Evolutionary conservation across 2,888 invertebrate species (phyloP).

Genomic region (Plutella xylostella): DNA sequence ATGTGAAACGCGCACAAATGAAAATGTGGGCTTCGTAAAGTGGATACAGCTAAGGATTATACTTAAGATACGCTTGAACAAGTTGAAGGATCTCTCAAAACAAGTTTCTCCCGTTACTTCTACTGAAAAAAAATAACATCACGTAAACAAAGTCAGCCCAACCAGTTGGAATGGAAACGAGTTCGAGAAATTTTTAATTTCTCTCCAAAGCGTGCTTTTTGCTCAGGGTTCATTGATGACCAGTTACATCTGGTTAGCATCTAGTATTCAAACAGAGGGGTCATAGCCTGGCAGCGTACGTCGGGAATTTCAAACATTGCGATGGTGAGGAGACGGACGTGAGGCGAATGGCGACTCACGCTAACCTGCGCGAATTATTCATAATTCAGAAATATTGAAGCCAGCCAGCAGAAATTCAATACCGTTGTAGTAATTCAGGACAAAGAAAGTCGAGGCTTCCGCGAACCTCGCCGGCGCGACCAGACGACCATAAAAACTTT

Average conservation of each 20-base stretch:
- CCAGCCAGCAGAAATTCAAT: conserved; percentile 23
- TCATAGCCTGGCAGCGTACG: too few species aligned
- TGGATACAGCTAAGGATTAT: too few species aligned
- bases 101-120: conserved; percentile 58
- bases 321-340: too few species aligned
- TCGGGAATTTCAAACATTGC: conserved; percentile 46
- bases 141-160: conserved; percentile 29
- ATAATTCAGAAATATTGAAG: conserved; percentile 9
- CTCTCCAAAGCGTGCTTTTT: too few species aligned
- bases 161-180: conserved; percentile 4
- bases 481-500: neutral
- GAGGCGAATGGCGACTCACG: conserved; percentile 57
- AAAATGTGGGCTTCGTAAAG: too few species aligned
- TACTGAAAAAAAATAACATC: conserved; percentile 43
- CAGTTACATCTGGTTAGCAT: too few species aligned
- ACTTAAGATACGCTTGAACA: too few species aligned
- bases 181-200: conserved; percentile 8
- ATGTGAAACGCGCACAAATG: conserved; percentile 9
- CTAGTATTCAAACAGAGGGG: too few species aligned
- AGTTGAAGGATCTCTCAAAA: too few species aligned
- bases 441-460: conserved; percentile 41
- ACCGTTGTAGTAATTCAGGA: conserved; percentile 42
- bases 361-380: too few species aligned
- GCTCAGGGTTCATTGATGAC: too few species aligned
- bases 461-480: neutral